Evolutionary conservation across 2,797 vertebrate species (phyloP), one percentile per base, ranked within the genome.

Genomic region (Centropyge bicolor): DNA sequence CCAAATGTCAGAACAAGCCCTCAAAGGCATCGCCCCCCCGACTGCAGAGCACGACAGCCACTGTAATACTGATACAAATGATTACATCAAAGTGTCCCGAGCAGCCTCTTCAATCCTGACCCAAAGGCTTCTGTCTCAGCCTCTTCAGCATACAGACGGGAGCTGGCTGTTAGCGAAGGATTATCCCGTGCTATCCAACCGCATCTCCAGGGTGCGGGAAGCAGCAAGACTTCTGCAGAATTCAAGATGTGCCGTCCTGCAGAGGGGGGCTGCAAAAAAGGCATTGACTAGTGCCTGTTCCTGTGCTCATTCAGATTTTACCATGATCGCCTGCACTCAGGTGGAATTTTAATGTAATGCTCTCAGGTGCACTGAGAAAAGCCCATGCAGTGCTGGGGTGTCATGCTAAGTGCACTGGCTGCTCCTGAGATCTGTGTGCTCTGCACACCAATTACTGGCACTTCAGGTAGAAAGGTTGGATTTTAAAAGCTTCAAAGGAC

Each of bases 321-420:
- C 66, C 74, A 80, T 45, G 43, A 71, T 68, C 62, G 46, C 31
- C 61, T 41, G 65, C 14, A 80, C 88, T 73, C 76, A 66, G 69
- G 76, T 81, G 74, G 91, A 92, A 90, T 92, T 48, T 46, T 79
- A 89, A 94, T 88, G 54, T 51, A 68, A 72, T 57, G 82, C 74
- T 87, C 81, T 80, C 71, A 82, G 80, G 45, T 78, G 71, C 76
- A 35, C 52, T 35, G 74, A 83, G 73, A 70, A 72, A 81, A 80
- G 64, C 55, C 56, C 79, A 46, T 14, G 66, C 74, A 49, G 69
- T 24, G 72, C 66, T 73, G 27, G 11, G 56, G 78, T 75, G 83
- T 89, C 82, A 81, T 72, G 71, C 83, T 67, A 86, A 88, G 76
- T 85, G 81, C 72, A 68, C 55, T 60, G 67, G 69, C 75, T 80